phyloP scores from a whole-genome alignment of 2,797 vertebrate species.

The Labeo calbasu region DNA sequence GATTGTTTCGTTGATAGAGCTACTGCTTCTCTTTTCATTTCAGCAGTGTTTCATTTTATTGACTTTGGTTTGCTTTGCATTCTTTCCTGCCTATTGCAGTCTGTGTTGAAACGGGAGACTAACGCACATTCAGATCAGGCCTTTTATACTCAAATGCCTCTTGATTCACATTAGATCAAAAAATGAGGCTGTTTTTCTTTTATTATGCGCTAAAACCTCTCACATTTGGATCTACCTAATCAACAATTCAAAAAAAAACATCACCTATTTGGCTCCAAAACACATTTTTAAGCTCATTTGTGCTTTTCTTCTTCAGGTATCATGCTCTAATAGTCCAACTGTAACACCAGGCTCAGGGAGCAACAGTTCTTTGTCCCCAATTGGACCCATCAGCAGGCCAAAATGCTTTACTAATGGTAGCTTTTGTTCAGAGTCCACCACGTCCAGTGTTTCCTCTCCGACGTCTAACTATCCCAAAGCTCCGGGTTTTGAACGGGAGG shows the following conservation, averaged over 20 bases:
- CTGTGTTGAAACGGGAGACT: constrained; percentile 43
- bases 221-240: constrained; percentile 17
- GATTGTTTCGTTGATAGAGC: not conserved
- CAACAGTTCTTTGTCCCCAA: constrained; percentile 86
- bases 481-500: constrained; percentile 89
- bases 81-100: constrained; percentile 42
- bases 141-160: not conserved
- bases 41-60: constrained; percentile 18
- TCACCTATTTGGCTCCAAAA: constrained; percentile 46
- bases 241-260: not conserved
- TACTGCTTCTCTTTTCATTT: constrained; percentile 21
- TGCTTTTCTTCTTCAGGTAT: constrained; percentile 83
- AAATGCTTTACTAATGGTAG: constrained; percentile 84
- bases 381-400: constrained; percentile 83
- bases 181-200: not conserved
- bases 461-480: constrained; percentile 87
- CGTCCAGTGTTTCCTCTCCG: constrained; percentile 83
- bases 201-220: not conserved
- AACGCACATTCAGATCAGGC: constrained; percentile 24
- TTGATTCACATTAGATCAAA: constrained; percentile 1
- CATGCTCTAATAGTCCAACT: constrained; percentile 85
- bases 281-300: constrained; percentile 70
- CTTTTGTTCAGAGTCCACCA: constrained; percentile 84
- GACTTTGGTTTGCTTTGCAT: constrained; percentile 23
- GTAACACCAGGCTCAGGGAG: constrained; percentile 86